Percentiles rank a stretch among this genome's conserved stretches.
phyloP scores from a whole-genome alignment of 2,113 vertebrate species.

The Rhineura floridana region DNA sequence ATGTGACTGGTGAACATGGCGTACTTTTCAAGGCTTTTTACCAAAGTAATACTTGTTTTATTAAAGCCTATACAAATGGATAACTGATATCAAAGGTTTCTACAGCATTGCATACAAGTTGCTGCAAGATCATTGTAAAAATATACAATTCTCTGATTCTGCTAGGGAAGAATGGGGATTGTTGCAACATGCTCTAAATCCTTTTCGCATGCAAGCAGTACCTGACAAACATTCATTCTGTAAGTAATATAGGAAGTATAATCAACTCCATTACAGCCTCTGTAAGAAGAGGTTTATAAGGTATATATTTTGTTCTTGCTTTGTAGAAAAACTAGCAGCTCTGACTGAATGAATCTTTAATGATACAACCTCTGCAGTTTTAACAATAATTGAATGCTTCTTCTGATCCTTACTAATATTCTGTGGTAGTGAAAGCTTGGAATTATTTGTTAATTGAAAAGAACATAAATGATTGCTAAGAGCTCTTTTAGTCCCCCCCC shows the following conservation, averaged over 20 bases:
- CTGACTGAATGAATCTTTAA: neutral
- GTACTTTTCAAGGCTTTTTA: neutral
- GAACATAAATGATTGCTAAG: neutral
- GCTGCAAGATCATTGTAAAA: slow-evolving; percentile 44
- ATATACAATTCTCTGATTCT: slow-evolving; percentile 24
- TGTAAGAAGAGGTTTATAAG: slow-evolving; percentile 21
- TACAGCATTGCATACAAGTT: slow-evolving; percentile 46
- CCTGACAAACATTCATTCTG: neutral
- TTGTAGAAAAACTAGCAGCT: neutral
- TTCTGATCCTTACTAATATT: neutral
- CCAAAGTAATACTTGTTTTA: slow-evolving; percentile 41
- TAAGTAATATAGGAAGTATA: neutral
- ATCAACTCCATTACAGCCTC: neutral
- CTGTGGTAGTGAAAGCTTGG: slow-evolving; percentile 9
- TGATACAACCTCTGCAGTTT: neutral
- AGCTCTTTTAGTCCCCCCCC: neutral
- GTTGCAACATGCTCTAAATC: slow-evolving; percentile 44
- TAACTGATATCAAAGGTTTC: slow-evolving; percentile 50
- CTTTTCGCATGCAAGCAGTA: neutral
- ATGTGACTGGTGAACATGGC: neutral
- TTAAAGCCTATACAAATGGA: slow-evolving; percentile 35
- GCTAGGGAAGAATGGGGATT: slow-evolving; percentile 18
- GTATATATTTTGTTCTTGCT: neutral
- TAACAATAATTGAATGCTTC: neutral
- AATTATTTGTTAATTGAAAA: slow-evolving; percentile 6